Evolutionary conservation across 2,888 invertebrate genomes (phyloP), one percentile per base, ranked within the genome.

Genomic region (Eueremaeus valkanovi): DNA sequence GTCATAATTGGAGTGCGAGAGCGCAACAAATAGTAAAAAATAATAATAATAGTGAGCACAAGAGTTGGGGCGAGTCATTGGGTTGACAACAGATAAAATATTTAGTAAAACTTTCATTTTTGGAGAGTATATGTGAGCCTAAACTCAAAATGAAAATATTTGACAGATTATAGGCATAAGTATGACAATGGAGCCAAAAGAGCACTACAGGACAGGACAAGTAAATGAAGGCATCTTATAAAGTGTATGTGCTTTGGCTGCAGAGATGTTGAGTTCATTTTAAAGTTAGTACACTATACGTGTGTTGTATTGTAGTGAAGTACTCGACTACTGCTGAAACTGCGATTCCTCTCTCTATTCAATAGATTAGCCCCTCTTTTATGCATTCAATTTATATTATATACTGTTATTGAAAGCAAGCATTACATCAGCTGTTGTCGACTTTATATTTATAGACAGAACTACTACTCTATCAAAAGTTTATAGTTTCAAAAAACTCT

Each of bases 331-430:
- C 63, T 63, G 24, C 55, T 55, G 3, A 55, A 21, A 21, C 49
- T 49, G 9, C 21, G 8, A n/a, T 16, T n/a, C 21, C 49, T n/a
- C n/a, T 11, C 63, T 63, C 63, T 33, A 63, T 63, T 63, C 63
- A 63, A 63, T 63, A 63, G 63, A 63, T 63, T 63, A 63, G 63
- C 63, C 33, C 63, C 63, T 63, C 63, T 29, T 63, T 63, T 63
- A 63, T 63, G 29, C 6, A 27, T 24, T 27, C 8, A 24, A n/a
- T 24, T 18, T 13, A 63, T 63, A 33, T 63, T 63, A 63, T 63
- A 63, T 63, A 63, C 63, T 63, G 63, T 63, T 55, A 55, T 55
- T 55, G 55, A 55, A 55, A 11, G 55, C 27, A 55, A 21, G 24
- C 55, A 55, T 55, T 55, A 55, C 24, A 55, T 55, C 55, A 55